Percentiles rank a stretch among this genome's conserved stretches.
Evolutionary conservation across 2,888 invertebrate genomes (phyloP).

Genomic region (Leptinotarsa rubiginosa): DNA sequence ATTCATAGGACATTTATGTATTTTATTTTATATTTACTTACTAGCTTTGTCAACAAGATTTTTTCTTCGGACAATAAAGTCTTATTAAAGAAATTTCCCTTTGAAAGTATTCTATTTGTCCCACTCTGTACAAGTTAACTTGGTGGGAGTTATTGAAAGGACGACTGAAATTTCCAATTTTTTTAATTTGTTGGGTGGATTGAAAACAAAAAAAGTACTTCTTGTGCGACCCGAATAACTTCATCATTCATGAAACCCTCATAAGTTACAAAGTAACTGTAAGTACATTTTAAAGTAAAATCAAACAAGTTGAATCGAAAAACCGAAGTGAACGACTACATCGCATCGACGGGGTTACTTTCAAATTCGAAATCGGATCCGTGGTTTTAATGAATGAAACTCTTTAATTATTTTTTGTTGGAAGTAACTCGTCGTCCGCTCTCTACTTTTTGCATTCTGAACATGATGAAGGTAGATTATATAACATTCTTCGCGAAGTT

Average conservation of each 20-base stretch:
- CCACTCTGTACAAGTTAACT: too few relatives aligned
- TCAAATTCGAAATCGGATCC: conserved; percentile 32
- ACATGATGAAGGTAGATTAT: conserved; percentile 48
- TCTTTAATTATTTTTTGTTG: conserved; percentile 43
- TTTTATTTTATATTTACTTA: too few relatives aligned
- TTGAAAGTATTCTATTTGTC: too few relatives aligned
- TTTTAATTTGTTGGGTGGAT: too few relatives aligned
- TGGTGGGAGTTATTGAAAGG: too few relatives aligned
- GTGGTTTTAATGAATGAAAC: conserved; percentile 45
- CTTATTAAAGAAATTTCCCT: too few relatives aligned
- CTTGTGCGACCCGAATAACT: too few relatives aligned
- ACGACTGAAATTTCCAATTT: too few relatives aligned
- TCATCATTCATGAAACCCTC: background rate
- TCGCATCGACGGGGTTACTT: conserved; percentile 6
- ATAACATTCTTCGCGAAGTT: conserved; percentile 50
- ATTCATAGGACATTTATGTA: too few relatives aligned
- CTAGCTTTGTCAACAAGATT: too few relatives aligned
- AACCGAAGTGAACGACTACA: background rate
- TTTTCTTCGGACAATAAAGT: too few relatives aligned
- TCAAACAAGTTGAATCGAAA: background rate
- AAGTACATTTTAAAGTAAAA: background rate
- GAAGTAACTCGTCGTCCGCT: conserved; percentile 39
- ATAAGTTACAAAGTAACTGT: background rate
- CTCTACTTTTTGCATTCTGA: conserved; percentile 44
- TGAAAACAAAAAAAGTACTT: too few relatives aligned